Evolutionary conservation across 2,113 vertebrate genomes (phyloP).

Genomic region (Odontesthes bonariensis): DNA sequence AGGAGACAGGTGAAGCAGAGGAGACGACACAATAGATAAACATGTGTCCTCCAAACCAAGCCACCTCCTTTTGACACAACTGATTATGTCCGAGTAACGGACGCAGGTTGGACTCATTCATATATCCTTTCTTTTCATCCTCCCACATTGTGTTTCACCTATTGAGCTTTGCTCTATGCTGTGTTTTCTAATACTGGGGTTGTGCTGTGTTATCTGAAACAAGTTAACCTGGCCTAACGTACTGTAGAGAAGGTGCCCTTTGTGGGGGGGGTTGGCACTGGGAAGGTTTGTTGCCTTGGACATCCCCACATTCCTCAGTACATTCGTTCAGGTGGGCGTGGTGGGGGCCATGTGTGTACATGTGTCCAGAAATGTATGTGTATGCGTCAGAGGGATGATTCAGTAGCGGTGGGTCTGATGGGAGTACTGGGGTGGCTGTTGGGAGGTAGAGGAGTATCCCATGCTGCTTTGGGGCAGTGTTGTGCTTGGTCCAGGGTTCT

Average conservation of each 20-base stretch:
- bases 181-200: slow-evolving; percentile 58
- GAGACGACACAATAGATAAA: slow-evolving; percentile 34
- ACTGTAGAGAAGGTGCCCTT: slow-evolving; percentile 78
- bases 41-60: slow-evolving; percentile 21
- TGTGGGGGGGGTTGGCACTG: slow-evolving; percentile 30
- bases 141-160: slow-evolving; percentile 35
- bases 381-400: slow-evolving; percentile 70
- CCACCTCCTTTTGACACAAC: slow-evolving; percentile 29
- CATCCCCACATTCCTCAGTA: slow-evolving; percentile 74
- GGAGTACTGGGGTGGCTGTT: slow-evolving; percentile 99
- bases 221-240: slow-evolving; percentile 78
- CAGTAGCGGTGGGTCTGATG: slow-evolving; percentile 99
- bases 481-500: slow-evolving; percentile 99
- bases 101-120: slow-evolving; percentile 27
- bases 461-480: slow-evolving; percentile 99
- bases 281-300: slow-evolving; percentile 59
- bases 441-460: slow-evolving; percentile 99
- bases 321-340: slow-evolving; percentile 77
- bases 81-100: slow-evolving; percentile 71
- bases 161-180: slow-evolving; percentile 41
- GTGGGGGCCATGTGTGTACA: slow-evolving; percentile 38
- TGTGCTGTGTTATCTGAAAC: slow-evolving; percentile 60
- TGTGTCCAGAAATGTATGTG: slow-evolving; percentile 20
- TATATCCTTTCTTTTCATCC: slow-evolving; percentile 9
- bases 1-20: slow-evolving; percentile 47